phyloP scores from a whole-genome alignment of 1,140 invertebrate species.

The Zaprionus camerounensis region DNA sequence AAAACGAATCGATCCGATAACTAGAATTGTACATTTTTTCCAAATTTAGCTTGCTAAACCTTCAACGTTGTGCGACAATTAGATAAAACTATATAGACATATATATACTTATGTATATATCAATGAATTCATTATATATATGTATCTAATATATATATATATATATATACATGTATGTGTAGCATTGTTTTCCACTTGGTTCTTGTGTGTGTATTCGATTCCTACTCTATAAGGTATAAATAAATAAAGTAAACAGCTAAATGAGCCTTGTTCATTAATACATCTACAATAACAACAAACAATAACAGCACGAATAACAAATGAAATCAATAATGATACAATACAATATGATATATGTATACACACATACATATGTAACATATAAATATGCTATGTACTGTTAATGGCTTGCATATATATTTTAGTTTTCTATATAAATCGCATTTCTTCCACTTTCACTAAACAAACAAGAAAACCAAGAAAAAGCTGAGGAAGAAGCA shows the following conservation, averaged over 20 bases:
- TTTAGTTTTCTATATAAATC: conserved; percentile 78
- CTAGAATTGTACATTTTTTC: conserved; percentile 72
- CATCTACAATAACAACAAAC: conserved; percentile 8
- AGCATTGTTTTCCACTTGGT: conserved; percentile 43
- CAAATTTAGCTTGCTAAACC: conserved; percentile 56
- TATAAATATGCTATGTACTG: conserved; percentile 21
- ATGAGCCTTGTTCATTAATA: conserved; percentile 27
- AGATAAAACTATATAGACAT: conserved; percentile 29
- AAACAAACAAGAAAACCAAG: background rate
- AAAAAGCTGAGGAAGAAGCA: conserved; percentile 26
- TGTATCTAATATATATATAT: background rate
- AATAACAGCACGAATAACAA: conserved; percentile 9
- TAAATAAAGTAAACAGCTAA: conserved; percentile 2
- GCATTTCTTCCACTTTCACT: conserved; percentile 75
- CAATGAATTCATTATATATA: conserved; percentile 10
- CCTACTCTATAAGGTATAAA: conserved; percentile 15
- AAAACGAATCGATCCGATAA: conserved; percentile 20
- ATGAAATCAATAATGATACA: conserved; percentile 8
- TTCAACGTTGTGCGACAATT: conserved; percentile 53
- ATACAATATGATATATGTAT: conserved; percentile 15
- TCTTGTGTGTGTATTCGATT: conserved; percentile 25
- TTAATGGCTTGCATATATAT: conserved; percentile 35
- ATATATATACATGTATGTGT: background rate
- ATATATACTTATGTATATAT: conserved; percentile 13
- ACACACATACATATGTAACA: conserved; percentile 10